phyloP scores from a whole-genome alignment of 2,113 vertebrate genomes.

The Dendrocopos noguchii region DNA sequence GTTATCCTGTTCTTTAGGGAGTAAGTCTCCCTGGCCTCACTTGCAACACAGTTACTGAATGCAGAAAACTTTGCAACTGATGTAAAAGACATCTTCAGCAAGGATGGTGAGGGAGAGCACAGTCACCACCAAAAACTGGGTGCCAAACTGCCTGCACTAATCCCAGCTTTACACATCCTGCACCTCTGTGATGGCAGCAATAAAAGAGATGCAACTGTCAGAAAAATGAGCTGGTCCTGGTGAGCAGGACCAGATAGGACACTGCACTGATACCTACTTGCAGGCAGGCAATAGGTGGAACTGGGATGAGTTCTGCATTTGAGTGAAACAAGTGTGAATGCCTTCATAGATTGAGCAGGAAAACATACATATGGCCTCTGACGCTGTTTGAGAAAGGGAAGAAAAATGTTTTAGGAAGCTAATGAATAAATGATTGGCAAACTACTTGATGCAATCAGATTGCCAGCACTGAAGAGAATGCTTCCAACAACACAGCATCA shows the following conservation, averaged over 20 bases:
- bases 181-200: not conserved
- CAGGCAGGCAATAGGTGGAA: not conserved
- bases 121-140: not conserved
- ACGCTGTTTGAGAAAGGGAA: not conserved
- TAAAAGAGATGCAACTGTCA: not conserved
- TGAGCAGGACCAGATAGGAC: not conserved
- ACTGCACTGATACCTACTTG: not conserved
- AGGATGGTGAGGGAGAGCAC: not conserved
- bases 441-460: not conserved
- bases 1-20: not conserved
- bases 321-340: not conserved
- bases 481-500: not conserved
- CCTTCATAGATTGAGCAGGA: not conserved
- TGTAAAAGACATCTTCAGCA: not conserved
- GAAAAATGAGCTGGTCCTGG: not conserved
- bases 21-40: not conserved
- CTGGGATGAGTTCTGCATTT: not conserved
- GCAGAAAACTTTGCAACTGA: not conserved
- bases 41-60: not conserved
- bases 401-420: not conserved
- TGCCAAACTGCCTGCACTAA: not conserved
- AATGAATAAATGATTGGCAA: not conserved
- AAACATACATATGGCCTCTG: not conserved
- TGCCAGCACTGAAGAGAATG: not conserved
- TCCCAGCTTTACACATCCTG: not conserved